Base-by-base conservation (phyloP, 2,797 vertebrate species). In the Huso huso region DNA sequence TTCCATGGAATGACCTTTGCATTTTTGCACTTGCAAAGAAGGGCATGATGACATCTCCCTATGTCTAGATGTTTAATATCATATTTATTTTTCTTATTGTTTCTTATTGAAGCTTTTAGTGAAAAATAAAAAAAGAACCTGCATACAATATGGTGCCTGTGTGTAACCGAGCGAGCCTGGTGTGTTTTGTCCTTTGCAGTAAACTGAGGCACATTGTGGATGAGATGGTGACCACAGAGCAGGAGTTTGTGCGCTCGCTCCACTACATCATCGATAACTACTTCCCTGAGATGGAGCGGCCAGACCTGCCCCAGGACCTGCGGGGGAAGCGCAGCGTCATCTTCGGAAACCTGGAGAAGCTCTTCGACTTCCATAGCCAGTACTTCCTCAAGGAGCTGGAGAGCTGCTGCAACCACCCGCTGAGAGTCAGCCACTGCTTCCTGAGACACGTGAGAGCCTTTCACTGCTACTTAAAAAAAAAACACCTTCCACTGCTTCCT, bases 311-410 rank as follows among this genome's bases (percentile, higher is more conserved):
- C 0, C 94, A 97, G 86, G 94, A 95, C 80, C 92, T 99, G 68
- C 79, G 96, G 0, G 96, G 96, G 0, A 94, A 97, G 67, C 91
- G 93, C 8, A 88, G 88, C 0, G 85, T 94, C 62, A 88, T 98
- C 13, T 99, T 99, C 10, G 95, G 96, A 3, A 99, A 99, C 84
- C 83, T 98, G 81, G 94, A 98, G 86, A 97, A 97, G 13, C 88
- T 99, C 51, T 86, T 92, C 0, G 93, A 95, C 78, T 98, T 99
- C 78, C 96, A 99, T 82, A 90, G 83, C 66, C 93, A 96, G 72
- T 97, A 95, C 79, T 98, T 99, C 85, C 84, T 97, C 6, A 83
- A 84, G 61, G 96, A 99, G 81, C 88, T 99, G 8, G 96, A 98
- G 84, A 90, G 91, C 76, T 98, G 96, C 75, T 93, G 89, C 75